A percentile compares a stretch with the other conserved stretches of the same genome.
Conservation (phyloP, 1,140 invertebrate species). For the Pseudomyrmex gracilis region DNA sequence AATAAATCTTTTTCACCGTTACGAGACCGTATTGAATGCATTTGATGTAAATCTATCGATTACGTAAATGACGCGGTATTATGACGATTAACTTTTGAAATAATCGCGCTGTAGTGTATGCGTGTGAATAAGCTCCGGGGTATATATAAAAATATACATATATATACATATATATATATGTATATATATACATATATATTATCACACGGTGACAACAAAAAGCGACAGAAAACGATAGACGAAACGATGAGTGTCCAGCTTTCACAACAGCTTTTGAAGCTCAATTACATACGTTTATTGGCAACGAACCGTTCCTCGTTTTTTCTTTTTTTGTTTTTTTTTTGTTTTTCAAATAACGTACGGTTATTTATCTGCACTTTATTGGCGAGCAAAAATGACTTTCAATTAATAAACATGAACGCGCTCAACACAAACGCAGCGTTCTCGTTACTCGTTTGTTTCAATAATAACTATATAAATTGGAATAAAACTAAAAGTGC, state of each 20-base stretch:
- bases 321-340: background rate
- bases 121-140: conserved; percentile 8
- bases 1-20: background rate
- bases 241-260: conserved; percentile 47
- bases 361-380: conserved; percentile 50
- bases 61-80: background rate
- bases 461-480: conserved; percentile 42
- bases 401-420: conserved; percentile 54
- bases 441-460: conserved; percentile 34
- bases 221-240: conserved; percentile 5
- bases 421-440: conserved; percentile 4
- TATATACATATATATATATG: too few species aligned
- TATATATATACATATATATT: too few species aligned
- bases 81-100: conserved; percentile 11
- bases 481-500: background rate
- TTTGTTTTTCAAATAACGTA: conserved; percentile 24
- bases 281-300: conserved; percentile 53
- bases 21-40: background rate
- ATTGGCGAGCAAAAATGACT: conserved; percentile 48
- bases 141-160: too few species aligned
- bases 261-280: conserved; percentile 57
- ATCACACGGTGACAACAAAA: conserved; percentile 35
- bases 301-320: conserved; percentile 22
- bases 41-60: background rate
- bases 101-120: background rate